These are phyloP conservation scores for Lasioglossum albipes DNA, from an alignment of 1,140 invertebrate species.

Conservation along the genomic window DNA sequence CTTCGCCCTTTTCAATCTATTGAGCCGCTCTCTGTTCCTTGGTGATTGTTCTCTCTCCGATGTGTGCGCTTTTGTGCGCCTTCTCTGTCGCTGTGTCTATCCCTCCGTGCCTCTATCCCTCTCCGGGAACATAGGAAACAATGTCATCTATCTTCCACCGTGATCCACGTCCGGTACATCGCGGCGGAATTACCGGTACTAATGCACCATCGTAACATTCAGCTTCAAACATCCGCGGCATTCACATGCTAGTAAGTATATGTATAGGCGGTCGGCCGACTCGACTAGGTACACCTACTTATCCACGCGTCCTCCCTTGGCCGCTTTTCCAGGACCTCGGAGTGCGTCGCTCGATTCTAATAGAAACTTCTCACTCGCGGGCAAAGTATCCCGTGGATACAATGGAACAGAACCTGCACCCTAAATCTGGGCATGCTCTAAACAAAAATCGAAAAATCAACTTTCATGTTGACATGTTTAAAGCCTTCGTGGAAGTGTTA, in stretches of 20 bases:
- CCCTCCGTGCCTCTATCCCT: not conserved
- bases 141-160: constrained; percentile 68
- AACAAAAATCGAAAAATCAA: too few relatives aligned
- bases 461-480: too few relatives aligned
- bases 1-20: constrained; percentile 13
- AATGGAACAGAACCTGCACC: too few relatives aligned
- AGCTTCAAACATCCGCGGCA: constrained; percentile 40
- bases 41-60: constrained; percentile 6
- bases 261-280: not conserved
- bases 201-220: constrained; percentile 56
- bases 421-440: too few relatives aligned
- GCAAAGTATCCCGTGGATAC: too few relatives aligned
- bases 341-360: not conserved
- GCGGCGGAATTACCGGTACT: constrained; percentile 64
- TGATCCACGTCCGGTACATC: constrained; percentile 69
- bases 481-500: too few relatives aligned
- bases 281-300: constrained; percentile 35
- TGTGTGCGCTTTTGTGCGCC: not conserved
- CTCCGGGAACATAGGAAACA: constrained; percentile 64
- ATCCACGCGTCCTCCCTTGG: constrained; percentile 12
- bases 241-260: constrained; percentile 6
- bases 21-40: not conserved
- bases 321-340: constrained; percentile 13
- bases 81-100: too few relatives aligned
- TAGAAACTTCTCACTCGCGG: too few relatives aligned